These are phyloP conservation scores for Megaceryle torquata DNA, from an alignment of 2,113 vertebrate genomes.

Conservation along the genomic window DNA sequence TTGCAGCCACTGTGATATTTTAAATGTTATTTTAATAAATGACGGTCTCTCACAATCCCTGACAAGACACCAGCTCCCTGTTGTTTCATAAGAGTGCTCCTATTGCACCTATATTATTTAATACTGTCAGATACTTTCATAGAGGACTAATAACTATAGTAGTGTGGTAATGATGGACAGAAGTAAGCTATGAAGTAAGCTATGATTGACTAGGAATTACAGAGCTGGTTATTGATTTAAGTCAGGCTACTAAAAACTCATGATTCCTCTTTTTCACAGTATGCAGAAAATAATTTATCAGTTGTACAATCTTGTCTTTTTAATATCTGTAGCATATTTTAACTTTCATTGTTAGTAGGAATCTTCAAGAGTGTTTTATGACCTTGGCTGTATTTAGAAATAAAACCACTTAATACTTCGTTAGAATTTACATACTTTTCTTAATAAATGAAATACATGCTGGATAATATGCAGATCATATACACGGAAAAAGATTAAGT, in stretches of 20 bases:
- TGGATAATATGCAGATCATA: neutral
- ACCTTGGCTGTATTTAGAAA: slow-evolving; percentile 2
- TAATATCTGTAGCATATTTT: neutral
- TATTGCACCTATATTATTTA: neutral
- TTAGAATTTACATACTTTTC: neutral
- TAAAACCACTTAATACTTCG: neutral
- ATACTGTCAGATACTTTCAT: neutral
- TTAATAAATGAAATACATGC: neutral
- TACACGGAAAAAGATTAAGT: neutral
- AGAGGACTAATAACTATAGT: slow-evolving; percentile 5
- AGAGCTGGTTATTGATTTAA: slow-evolving; percentile 25
- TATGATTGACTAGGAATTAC: neutral
- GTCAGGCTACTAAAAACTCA: neutral
- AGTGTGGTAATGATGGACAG: neutral
- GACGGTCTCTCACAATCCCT: neutral
- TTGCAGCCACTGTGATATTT: neutral
- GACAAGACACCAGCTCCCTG: neutral
- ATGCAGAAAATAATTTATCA: slow-evolving; percentile 36
- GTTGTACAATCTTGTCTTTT: neutral
- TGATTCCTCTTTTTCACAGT: slow-evolving; percentile 4
- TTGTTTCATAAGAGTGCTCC: neutral
- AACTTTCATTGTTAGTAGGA: neutral
- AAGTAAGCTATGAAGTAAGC: neutral
- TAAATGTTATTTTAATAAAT: neutral
- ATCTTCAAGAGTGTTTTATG: slow-evolving; percentile 22